Base-by-base conservation (phyloP, 2,888 invertebrate genomes). In the Dryadula phaetusa region DNA sequence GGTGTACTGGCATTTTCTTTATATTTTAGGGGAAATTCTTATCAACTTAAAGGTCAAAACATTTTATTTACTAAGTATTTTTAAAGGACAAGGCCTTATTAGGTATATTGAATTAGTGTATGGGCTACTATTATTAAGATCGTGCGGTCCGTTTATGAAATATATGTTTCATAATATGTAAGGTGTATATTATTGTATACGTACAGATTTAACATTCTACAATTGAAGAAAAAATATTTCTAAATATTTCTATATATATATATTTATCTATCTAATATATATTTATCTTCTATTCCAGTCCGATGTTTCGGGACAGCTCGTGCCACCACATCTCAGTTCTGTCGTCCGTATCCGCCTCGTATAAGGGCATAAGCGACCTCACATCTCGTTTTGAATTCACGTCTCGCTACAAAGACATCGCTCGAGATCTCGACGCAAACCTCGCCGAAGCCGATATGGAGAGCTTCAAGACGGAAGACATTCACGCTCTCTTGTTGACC, bases 401-500 rank as follows among this genome's bases (percentile, higher is more conserved):
- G 12, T 94, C 94, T 49, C 96, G 96, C 80, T 97, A 98, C 86
- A 97, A 98, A 87, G 97, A 97, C 82, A 92, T 98, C 81, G 95
- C 97, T 44, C 94, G 97, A 83, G 97, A 98, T 86, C 94, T 98
- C 89, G 98, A 98, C 90, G 98, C 97, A 71, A 98, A 98, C 88
- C 94, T 98, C 79, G 98, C 98, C 47, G 97, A 98, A 89, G 97
- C 98, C 66, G 98, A 98, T 88, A 98, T 98, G 96, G 98, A 98
- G 88, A 97, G 97, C 86, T 98, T 98, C 90, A 95, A 96, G 75
- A 96, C 97, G 22, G 97, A 98, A 88, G 98, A 98, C 82, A 98
- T 98, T 77, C 97, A 97, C 83, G 96, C 97, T 74, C 93, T 97
- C 79, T 94, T 98, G 72, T 89, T 92, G 92, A 92, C 92, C 79